These are phyloP conservation scores for Lycocorax pyrrhopterus DNA, from an alignment of 2,113 vertebrate genomes.

Conservation along the genomic window DNA sequence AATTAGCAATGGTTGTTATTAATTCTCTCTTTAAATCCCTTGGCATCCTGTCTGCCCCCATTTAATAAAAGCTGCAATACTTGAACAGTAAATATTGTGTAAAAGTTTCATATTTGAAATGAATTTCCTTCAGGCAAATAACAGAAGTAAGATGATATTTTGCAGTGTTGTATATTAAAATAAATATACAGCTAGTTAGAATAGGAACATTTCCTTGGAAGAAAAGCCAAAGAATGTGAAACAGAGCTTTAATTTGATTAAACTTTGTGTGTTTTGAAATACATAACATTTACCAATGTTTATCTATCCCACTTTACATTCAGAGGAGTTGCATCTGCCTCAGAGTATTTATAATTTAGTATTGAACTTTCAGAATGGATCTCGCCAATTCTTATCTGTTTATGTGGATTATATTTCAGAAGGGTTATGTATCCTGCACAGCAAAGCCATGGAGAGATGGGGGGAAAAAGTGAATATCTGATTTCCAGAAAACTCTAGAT, in stretches of 20 bases:
- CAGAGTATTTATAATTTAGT: slow-evolving; percentile 14
- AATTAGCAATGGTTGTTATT: slow-evolving; percentile 58
- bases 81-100: slow-evolving; percentile 64
- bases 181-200: slow-evolving; percentile 53
- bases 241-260: slow-evolving; percentile 45
- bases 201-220: slow-evolving; percentile 31
- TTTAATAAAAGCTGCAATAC: slow-evolving; percentile 64
- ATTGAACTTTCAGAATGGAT: neutral
- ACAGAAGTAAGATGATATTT: slow-evolving; percentile 63
- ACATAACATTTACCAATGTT: slow-evolving; percentile 27
- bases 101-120: slow-evolving; percentile 69
- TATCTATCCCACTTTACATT: neutral
- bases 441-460: neutral
- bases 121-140: slow-evolving; percentile 64
- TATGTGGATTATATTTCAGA: neutral
- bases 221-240: slow-evolving; percentile 16
- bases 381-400: neutral
- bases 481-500: neutral
- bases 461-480: accelerated
- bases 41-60: slow-evolving; percentile 26
- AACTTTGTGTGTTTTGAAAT: slow-evolving; percentile 35
- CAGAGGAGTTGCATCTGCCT: slow-evolving; percentile 7
- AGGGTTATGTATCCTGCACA: neutral
- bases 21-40: slow-evolving; percentile 50
- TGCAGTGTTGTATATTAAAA: slow-evolving; percentile 60